Conservation (phyloP, 2,888 invertebrate species). For the Pristionchus entomophagus region DNA sequence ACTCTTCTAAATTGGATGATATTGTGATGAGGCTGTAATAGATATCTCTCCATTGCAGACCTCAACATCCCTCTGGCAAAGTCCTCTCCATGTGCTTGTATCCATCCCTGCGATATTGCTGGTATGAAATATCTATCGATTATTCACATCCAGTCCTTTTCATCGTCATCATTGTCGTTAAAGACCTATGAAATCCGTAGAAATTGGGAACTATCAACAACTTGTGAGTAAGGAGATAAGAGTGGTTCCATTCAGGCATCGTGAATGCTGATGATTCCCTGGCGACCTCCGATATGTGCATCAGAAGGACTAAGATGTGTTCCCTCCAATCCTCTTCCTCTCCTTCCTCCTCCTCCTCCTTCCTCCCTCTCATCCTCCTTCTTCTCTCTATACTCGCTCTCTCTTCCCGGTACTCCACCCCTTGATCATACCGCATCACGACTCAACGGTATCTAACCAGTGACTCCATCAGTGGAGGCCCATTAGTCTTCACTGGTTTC, state of each 20-base stretch:
- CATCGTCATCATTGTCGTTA: no score
- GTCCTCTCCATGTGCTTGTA: slow-evolving; percentile 65
- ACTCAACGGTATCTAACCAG: neutral
- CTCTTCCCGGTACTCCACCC: neutral
- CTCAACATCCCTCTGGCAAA: slow-evolving; percentile 65
- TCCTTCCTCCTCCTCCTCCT: neutral
- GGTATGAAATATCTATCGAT: slow-evolving; percentile 48
- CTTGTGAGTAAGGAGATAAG: neutral
- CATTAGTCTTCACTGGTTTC: neutral
- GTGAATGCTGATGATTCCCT: neutral
- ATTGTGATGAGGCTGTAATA: neutral
- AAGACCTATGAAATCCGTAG: no score
- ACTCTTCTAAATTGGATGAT: neutral
- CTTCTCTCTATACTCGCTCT: neutral
- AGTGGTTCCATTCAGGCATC: slow-evolving; percentile 10
- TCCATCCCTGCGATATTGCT: slow-evolving; percentile 72
- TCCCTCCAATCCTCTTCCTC: neutral
- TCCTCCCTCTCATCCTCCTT: neutral
- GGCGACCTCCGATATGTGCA: slow-evolving; percentile 9
- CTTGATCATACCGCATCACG: neutral
- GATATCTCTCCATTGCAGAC: slow-evolving; percentile 59
- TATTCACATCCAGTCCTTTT: neutral
- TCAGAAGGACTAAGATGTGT: neutral
- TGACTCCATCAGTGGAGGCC: neutral
- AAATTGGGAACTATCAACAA: no score